A percentile compares a stretch with the other conserved stretches of the same genome.
phyloP scores from a whole-genome alignment of 1,140 invertebrate species.

The Leucophenga varia region DNA sequence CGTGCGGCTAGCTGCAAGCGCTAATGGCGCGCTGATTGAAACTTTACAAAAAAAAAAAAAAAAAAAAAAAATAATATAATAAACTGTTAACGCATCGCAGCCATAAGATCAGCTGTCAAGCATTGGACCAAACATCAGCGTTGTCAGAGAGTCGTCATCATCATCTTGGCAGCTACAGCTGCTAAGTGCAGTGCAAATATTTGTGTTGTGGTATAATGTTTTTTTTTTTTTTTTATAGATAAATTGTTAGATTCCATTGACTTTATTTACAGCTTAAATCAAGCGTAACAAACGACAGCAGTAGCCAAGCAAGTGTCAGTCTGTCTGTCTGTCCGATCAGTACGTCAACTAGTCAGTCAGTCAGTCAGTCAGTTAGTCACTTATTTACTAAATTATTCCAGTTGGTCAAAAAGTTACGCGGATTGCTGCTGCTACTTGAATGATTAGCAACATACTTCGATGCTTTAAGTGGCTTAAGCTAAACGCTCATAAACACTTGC shows the following conservation, averaged over 20 bases:
- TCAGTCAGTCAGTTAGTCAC: not conserved
- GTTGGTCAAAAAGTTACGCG: conserved; percentile 28
- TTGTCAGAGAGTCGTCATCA: no score
- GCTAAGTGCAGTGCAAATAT: conserved; percentile 51
- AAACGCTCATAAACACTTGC: not conserved
- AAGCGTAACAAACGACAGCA: conserved; percentile 27
- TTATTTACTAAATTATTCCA: conserved; percentile 33
- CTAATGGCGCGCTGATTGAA: conserved; percentile 41
- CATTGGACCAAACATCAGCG: no score
- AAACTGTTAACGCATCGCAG: not conserved
- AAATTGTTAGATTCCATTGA: no score
- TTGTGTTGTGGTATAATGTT: conserved; percentile 13
- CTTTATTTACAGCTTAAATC: conserved; percentile 49
- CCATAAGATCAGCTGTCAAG: not conserved
- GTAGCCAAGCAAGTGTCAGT: not conserved
- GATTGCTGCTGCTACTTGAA: not conserved
- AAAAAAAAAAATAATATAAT: conserved; percentile 16
- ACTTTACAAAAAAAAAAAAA: conserved; percentile 21
- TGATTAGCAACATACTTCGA: conserved; percentile 12
- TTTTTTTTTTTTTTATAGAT: conserved; percentile 13
- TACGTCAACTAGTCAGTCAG: not conserved
- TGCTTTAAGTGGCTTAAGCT: not conserved
- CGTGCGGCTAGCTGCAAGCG: no score
- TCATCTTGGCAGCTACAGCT: conserved; percentile 15
- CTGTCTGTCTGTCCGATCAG: not conserved